Conservation (phyloP, 2,113 vertebrate species). For the Cygnus atratus region DNA sequence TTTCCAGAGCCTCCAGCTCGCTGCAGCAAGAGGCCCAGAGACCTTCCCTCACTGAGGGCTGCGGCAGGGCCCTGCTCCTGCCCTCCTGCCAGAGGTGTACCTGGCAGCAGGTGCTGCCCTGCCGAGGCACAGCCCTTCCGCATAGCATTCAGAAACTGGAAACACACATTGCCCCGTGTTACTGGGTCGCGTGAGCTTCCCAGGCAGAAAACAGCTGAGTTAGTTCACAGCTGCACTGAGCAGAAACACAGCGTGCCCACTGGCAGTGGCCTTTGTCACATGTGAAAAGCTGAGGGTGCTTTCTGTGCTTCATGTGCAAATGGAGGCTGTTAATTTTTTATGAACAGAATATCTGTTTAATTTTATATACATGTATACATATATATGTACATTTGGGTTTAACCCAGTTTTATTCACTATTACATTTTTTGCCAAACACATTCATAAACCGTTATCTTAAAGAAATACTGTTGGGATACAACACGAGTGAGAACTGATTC, state of each 20-base stretch:
- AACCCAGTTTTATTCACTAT: not conserved
- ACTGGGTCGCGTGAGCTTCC: not conserved
- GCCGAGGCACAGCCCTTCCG: rapidly evolving
- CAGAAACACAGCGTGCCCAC: not conserved
- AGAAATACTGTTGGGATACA: not conserved
- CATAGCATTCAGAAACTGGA: not conserved
- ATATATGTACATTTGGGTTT: not conserved
- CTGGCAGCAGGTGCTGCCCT: not conserved
- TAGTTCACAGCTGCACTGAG: not conserved
- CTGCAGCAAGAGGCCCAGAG: not conserved
- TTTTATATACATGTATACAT: not conserved
- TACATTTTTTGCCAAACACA: not conserved
- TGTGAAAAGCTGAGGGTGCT: not conserved
- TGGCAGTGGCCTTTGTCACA: not conserved
- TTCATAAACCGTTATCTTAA: not conserved
- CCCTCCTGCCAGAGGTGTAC: too few species aligned
- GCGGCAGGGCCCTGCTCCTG: not conserved
- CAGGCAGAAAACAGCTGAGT: not conserved
- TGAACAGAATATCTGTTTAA: not conserved
- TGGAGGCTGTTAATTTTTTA: not conserved
- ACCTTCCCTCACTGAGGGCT: not conserved
- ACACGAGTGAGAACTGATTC: not conserved
- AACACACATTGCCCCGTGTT: rapidly evolving
- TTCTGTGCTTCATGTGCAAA: not conserved
- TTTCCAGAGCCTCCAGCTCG: not conserved